Base-by-base conservation (phyloP, 2,888 invertebrate species). In the Argyresthia albistria region DNA sequence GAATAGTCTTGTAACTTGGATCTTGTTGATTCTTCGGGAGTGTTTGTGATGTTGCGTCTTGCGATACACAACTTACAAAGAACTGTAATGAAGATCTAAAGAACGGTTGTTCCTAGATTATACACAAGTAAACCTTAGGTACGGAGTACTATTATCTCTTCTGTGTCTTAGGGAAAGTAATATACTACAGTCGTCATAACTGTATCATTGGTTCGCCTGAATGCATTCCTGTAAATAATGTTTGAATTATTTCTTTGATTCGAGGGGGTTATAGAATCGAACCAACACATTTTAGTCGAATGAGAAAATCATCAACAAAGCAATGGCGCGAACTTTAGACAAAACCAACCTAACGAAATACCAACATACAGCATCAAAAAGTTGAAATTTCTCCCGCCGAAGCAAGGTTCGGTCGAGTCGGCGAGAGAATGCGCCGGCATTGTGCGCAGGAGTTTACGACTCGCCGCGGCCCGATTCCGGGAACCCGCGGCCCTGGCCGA, bases 361-460 rank as follows among this genome's bases (percentile, higher is more conserved):
- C 39, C 3, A 39, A 39, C 11, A 39, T 39, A n/a, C 39, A 39
- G 3, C 39, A 39, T 39, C 39, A 39, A n/a, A 25, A 25, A 25
- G n/a, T n/a, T n/a, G n/a, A 25, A 25, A 25, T 25, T 6, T 25
- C 25, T 6, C 25, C 25, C 46, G 25, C 11, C 46, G 11, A 46
- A 16, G 35, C 35, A n/a, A n/a, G n/a, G 9, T 16, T 50, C 8
- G 36, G 51, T 50, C 8, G 36, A 43, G 15, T 51, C 35, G 42
- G 4, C 42, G 25, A 45, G 46, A 50, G 52, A 46, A 46, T 56
- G 60, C 58, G 66, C 61, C 62, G 62, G 66, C 70, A 73, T 78
- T 75, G 73, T 76, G 73, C 70, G 69, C 70, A 59, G 59, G 73
- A 75, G 78, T 77, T 76, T 76, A 77, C 69, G 73, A 69, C 66